A percentile compares a stretch with the other conserved stretches of the same genome.
Conservation (phyloP, 1,140 invertebrate species). For the Nephotettix cincticeps region DNA sequence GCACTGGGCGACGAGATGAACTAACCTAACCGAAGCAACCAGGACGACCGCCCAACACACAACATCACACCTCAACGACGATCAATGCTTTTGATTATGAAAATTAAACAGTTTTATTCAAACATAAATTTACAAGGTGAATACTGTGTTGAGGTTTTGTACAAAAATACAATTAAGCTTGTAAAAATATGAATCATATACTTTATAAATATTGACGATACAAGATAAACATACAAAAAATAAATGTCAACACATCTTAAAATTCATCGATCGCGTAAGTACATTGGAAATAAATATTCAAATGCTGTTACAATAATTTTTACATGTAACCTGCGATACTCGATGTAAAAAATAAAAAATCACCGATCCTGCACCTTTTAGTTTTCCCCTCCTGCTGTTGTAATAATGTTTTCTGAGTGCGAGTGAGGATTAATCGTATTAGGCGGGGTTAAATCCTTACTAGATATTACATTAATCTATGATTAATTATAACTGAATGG, state of each 20-base stretch:
- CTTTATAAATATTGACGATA: not conserved
- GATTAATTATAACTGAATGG: too few relatives aligned
- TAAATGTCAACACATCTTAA: not conserved
- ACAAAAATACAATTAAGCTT: not conserved
- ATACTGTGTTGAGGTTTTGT: constrained; percentile 23
- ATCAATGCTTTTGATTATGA: constrained; percentile 17
- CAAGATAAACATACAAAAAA: constrained; percentile 16
- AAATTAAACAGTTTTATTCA: constrained; percentile 26
- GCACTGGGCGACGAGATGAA: not conserved
- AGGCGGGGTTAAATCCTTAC: constrained; percentile 11
- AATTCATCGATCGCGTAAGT: constrained; percentile 2
- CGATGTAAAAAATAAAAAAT: not conserved
- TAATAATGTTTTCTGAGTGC: not conserved
- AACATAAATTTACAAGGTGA: constrained; percentile 15
- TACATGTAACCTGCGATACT: not conserved
- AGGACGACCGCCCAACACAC: not conserved
- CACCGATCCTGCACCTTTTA: not conserved
- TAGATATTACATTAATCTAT: constrained; percentile 11
- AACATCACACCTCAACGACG: constrained; percentile 5
- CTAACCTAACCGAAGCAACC: not conserved
- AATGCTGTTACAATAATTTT: not conserved
- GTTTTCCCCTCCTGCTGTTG: not conserved
- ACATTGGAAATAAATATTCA: constrained; percentile 4
- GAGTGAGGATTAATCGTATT: not conserved
- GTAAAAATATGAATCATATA: constrained; percentile 1